phyloP scores from a whole-genome alignment of 2,888 invertebrate genomes.

The Embidobia sp. region DNA sequence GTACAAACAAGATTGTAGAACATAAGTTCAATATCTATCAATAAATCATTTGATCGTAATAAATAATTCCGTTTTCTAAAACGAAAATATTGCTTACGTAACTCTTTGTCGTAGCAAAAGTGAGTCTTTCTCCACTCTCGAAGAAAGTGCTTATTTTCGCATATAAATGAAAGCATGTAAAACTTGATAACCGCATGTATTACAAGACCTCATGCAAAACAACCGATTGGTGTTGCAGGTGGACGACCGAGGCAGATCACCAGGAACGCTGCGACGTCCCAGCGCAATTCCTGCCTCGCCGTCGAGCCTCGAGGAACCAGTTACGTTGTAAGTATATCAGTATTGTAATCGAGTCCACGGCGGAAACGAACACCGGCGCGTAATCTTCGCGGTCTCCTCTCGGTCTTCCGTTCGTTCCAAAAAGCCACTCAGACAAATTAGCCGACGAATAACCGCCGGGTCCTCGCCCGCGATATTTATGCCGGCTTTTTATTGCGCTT shows the following conservation, averaged over 20 bases:
- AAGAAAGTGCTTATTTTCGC: no score
- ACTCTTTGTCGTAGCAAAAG: no score
- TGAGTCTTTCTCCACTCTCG: no score
- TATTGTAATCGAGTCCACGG: constrained; percentile 51
- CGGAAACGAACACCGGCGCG: constrained; percentile 45
- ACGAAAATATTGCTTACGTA: no score
- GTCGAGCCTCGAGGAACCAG: constrained; percentile 79
- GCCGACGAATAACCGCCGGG: constrained; percentile 66
- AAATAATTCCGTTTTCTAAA: no score
- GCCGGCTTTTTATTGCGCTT: constrained; percentile 79
- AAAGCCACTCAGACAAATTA: constrained; percentile 81
- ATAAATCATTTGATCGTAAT: no score
- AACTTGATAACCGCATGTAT: no score
- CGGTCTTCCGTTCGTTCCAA: constrained; percentile 68
- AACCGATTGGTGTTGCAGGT: constrained; percentile 69
- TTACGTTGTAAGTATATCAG: constrained; percentile 78
- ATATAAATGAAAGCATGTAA: no score
- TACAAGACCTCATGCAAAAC: background rate
- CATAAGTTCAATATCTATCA: no score
- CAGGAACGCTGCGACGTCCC: constrained; percentile 78
- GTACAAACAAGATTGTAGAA: no score
- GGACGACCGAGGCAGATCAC: constrained; percentile 80
- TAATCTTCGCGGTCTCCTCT: constrained; percentile 67
- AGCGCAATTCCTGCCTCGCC: constrained; percentile 75
- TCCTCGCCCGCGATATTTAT: constrained; percentile 76